Evolutionary conservation across 2,888 invertebrate species (phyloP).

Genomic region (Periphyllus acericola): DNA sequence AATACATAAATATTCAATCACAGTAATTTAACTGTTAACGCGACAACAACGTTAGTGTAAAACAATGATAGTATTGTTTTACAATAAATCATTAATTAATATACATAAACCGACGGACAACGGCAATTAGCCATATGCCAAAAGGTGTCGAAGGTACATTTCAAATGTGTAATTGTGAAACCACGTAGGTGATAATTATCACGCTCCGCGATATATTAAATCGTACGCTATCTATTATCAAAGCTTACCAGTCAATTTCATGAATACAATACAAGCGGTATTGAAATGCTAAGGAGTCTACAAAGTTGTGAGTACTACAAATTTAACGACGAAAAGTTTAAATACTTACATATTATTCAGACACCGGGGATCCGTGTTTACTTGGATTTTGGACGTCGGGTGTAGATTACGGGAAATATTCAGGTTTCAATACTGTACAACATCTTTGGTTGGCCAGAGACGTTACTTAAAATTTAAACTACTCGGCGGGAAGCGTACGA

Average conservation of each 20-base stretch:
- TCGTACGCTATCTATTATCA: background rate
- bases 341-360: background rate
- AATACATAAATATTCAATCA: background rate
- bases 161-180: background rate
- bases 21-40: background rate
- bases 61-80: background rate
- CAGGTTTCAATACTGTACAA: background rate
- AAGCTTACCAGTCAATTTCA: background rate
- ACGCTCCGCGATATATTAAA: background rate
- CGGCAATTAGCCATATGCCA: no score
- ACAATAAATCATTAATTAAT: background rate
- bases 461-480: background rate
- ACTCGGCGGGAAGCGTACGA: background rate
- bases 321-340: slow-evolving; percentile 46
- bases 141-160: background rate
- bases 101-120: background rate
- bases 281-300: background rate
- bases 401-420: background rate
- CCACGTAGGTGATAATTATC: slow-evolving; percentile 21
- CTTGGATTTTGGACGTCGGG: background rate
- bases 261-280: background rate
- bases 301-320: background rate
- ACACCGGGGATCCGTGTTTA: slow-evolving; percentile 3
- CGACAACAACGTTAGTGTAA: background rate
- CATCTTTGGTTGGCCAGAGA: background rate